Conservation (phyloP, 2,113 vertebrate species). For the Gadus chalcogrammus region DNA sequence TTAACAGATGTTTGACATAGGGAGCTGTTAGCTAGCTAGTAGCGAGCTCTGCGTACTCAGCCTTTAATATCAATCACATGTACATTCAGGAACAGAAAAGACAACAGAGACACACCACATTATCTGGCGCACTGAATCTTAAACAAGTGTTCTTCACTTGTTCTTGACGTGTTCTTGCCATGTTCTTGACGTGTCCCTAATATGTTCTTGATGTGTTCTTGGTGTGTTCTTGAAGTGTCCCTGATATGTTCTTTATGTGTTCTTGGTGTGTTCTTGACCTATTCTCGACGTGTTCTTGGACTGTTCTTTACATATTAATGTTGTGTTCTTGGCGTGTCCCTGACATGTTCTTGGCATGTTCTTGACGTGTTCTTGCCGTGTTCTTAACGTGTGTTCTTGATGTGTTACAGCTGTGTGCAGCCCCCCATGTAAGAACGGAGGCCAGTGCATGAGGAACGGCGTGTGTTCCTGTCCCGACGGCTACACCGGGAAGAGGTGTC, state of each 20-base stretch:
- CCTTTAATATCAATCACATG: too few species aligned
- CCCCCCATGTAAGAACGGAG: conserved; percentile 89
- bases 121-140: too few species aligned
- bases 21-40: too few species aligned
- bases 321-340: not conserved
- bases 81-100: too few species aligned
- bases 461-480: conserved; percentile 84
- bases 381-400: not conserved
- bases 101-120: too few species aligned
- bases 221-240: conserved; percentile 4
- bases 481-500: conserved; percentile 84
- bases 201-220: not conserved
- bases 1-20: too few species aligned
- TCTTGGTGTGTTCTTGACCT: not conserved
- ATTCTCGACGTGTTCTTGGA: conserved; percentile 5
- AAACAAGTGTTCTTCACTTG: not conserved
- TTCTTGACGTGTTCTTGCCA: not conserved
- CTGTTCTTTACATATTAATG: not conserved
- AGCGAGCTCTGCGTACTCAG: too few species aligned
- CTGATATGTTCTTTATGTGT: not conserved
- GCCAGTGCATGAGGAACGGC: conserved; percentile 86
- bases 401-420: conserved; percentile 80
- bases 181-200: not conserved
- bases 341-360: not conserved
- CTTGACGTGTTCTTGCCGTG: not conserved